Evolutionary conservation across 2,888 invertebrate species (phyloP), one percentile per base, ranked within the genome.

Genomic region (Cryptophagus acutangulus): DNA sequence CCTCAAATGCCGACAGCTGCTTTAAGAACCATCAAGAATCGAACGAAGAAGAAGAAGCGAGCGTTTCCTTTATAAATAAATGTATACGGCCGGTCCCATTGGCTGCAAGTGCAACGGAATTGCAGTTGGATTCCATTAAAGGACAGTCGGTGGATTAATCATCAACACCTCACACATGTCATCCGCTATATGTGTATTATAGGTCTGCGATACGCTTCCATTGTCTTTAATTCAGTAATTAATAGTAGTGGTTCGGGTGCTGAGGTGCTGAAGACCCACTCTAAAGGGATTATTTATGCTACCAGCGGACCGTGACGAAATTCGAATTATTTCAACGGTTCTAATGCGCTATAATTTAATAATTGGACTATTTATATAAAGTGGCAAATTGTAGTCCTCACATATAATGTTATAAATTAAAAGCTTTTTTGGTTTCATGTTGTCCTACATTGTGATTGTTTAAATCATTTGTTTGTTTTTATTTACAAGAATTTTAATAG

Each of bases 211-310:
- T 59, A 56, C 54, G 54, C 54, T 54, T 49, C 49, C 52, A 51
- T 62, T 62, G 62, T 61, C 55, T 62, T 62, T 62, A 57, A 59
- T 60, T 54, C 46, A 44, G 50, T 62, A 62, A 64, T 62, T 64
- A 64, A 62, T 61, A 57, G 57, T 52, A n/a, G n/a, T n/a, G n/a
- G n/a, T n/a, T 47, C 49, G 45, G 14, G 18, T 13, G 50, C 43
- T 20, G 46, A 56, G 56, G 62, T 60, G 62, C 55, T 58, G 61
- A 60, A 55, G 52, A 39, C 44, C 42, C 41, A 40, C 42, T 41
- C 37, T 39, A 40, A 36, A 41, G 46, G 41, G 38, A 45, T 42
- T 45, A 48, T 46, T 46, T 48, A 39, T 36, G 41, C 25, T 33
- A 26, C 36, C 48, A 31, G 17, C 48, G 30, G 39, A 41, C 33